These are phyloP conservation scores for Zelleria hepariella DNA, from an alignment of 2,888 invertebrate species.

Conservation along the genomic window DNA sequence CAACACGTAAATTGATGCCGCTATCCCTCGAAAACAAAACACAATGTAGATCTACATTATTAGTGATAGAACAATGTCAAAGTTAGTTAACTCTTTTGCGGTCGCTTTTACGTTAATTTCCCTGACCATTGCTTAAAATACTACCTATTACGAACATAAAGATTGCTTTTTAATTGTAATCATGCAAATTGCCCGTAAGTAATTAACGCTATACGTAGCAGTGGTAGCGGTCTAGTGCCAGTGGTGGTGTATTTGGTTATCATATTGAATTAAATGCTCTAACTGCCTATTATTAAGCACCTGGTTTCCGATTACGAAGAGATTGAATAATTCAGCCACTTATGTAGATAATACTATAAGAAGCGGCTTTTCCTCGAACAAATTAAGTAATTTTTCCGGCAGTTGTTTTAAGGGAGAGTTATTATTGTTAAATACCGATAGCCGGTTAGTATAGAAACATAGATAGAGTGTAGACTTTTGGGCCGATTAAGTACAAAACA, in stretches of 20 bases:
- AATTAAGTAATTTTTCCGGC: no score
- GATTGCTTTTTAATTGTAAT: conserved; percentile 25
- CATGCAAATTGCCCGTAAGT: conserved; percentile 28
- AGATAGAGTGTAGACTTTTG: no score
- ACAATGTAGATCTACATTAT: no score
- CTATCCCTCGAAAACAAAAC: no score
- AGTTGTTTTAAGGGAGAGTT: no score
- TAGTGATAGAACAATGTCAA: background rate
- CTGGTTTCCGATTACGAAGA: conserved; percentile 29
- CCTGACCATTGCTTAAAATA: background rate
- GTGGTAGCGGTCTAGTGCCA: conserved; percentile 29
- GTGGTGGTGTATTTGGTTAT: conserved; percentile 39
- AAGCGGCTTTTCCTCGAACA: no score
- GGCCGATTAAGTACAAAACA: no score
- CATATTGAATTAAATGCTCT: no score
- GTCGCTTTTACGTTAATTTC: background rate
- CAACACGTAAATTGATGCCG: no score
- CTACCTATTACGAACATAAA: background rate
- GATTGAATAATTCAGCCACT: conserved; percentile 51
- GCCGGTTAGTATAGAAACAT: no score
- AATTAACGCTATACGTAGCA: no score
- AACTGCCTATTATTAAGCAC: conserved; percentile 44
- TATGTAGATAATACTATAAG: conserved; percentile 19
- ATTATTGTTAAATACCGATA: no score
- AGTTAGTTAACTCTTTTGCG: background rate